Evolutionary conservation across 2,113 vertebrate species (phyloP).

Genomic region (Chaetorhynchus papuensis): DNA sequence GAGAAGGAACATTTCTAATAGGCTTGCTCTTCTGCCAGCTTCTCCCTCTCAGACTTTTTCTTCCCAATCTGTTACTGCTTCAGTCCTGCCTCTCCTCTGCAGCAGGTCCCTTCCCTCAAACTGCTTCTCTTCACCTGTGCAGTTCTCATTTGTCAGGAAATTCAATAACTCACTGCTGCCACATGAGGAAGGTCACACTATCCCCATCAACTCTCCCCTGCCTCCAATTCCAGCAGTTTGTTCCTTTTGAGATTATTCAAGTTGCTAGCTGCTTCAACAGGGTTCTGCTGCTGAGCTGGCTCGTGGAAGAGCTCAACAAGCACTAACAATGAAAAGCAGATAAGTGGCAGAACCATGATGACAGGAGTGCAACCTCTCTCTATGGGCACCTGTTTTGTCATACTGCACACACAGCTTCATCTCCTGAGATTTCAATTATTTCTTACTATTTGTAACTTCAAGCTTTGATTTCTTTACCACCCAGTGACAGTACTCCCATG

Average conservation of each 20-base stretch:
- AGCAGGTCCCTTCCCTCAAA: background rate
- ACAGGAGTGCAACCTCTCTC: background rate
- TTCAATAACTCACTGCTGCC: background rate
- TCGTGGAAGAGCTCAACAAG: background rate
- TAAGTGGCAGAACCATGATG: background rate
- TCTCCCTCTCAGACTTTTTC: background rate
- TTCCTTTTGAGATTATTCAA: background rate
- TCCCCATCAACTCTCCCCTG: background rate
- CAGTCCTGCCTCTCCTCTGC: background rate
- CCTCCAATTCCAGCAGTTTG: background rate
- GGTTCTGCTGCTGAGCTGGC: background rate
- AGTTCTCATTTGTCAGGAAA: background rate
- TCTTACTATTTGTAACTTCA: background rate
- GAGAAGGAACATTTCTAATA: background rate
- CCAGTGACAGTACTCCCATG: background rate
- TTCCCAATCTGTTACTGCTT: background rate
- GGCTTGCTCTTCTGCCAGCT: background rate
- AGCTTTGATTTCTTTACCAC: background rate
- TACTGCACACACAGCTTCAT: background rate
- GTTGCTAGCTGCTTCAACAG: background rate
- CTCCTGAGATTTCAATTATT: background rate
- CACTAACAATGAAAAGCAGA: background rate
- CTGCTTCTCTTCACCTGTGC: background rate
- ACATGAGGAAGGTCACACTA: background rate
- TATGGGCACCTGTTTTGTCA: background rate